Evolutionary conservation across 2,113 vertebrate species (phyloP).

Genomic region (Glaucidium brasilianum): DNA sequence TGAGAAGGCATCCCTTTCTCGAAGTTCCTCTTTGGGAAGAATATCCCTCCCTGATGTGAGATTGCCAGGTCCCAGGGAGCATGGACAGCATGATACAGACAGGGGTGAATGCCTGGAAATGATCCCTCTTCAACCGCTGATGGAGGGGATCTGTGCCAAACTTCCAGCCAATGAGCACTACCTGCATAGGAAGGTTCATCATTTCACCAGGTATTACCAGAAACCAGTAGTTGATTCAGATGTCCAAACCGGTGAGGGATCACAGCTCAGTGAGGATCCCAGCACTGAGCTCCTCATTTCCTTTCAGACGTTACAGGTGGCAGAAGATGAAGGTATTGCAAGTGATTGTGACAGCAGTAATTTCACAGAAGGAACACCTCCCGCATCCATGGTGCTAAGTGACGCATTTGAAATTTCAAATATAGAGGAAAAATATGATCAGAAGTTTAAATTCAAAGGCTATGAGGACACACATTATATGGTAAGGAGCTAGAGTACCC

Average conservation of each 20-base stretch:
- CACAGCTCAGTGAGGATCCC: not conserved
- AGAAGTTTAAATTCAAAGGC: not conserved
- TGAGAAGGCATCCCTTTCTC: not conserved
- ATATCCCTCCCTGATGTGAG: not conserved
- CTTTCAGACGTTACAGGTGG: not conserved
- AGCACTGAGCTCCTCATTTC: not conserved
- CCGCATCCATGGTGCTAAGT: fast-evolving
- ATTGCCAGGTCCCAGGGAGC: not conserved
- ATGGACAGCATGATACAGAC: not conserved
- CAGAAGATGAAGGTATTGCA: constrained; percentile 25
- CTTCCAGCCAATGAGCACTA: fast-evolving
- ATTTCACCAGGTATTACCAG: not conserved
- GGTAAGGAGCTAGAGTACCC: not conserved
- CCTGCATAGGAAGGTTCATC: not conserved
- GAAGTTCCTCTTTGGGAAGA: not conserved
- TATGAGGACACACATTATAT: not conserved
- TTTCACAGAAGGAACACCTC: not conserved
- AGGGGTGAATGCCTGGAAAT: not conserved
- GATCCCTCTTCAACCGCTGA: not conserved
- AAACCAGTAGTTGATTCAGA: fast-evolving
- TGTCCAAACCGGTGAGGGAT: fast-evolving
- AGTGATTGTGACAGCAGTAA: not conserved
- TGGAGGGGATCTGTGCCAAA: not conserved
- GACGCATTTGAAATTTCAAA: not conserved
- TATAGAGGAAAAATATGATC: not conserved